phyloP scores from a whole-genome alignment of 2,113 vertebrate genomes.

The Hypanus sabinus region DNA sequence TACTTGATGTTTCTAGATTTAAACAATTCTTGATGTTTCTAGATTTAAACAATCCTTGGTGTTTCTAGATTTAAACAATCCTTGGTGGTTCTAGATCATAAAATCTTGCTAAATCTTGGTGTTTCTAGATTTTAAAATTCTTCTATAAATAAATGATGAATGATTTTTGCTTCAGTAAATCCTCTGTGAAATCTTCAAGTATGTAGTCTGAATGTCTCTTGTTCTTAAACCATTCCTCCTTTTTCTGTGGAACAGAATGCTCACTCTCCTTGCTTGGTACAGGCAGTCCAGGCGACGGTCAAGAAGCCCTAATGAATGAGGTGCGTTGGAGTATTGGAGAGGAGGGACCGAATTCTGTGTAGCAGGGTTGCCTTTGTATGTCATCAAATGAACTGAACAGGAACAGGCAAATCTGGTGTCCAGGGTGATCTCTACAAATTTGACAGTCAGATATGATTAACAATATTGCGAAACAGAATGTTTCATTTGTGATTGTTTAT shows the following conservation, averaged over 20 bases:
- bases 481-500: background rate
- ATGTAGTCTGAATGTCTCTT: background rate
- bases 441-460: background rate
- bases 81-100: too few species aligned
- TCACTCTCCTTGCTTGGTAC: background rate
- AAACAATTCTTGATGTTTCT: too few species aligned
- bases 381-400: background rate
- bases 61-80: background rate
- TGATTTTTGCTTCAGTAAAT: background rate
- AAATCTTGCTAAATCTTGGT: background rate
- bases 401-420: background rate
- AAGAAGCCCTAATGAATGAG: background rate
- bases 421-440: background rate
- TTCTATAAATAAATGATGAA: background rate
- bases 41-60: background rate
- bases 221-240: background rate
- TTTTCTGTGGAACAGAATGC: background rate
- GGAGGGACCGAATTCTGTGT: background rate
- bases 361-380: background rate
- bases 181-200: background rate
- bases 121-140: background rate
- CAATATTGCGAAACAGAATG: background rate
- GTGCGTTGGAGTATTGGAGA: background rate
- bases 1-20: background rate
- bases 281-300: background rate